Conservation (phyloP, 2,888 invertebrate species). For the Torymus tubicola region DNA sequence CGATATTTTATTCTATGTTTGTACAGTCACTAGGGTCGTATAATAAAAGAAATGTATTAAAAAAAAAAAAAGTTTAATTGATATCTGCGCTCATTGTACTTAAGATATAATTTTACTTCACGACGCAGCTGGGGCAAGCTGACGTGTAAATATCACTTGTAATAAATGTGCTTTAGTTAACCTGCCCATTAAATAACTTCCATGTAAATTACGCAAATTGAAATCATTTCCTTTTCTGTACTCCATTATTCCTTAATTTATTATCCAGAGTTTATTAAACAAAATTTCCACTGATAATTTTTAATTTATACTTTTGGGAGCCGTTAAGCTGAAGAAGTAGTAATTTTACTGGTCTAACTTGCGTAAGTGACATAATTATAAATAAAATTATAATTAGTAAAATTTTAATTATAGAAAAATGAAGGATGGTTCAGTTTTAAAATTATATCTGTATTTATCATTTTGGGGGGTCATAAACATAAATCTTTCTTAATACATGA, state of each 20-base stretch:
- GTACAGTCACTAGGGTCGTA: constrained; percentile 58
- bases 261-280: not conserved
- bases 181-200: constrained; percentile 53
- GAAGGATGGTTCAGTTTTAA: too few relatives aligned
- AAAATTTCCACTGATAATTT: too few relatives aligned
- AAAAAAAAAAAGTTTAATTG: constrained; percentile 33
- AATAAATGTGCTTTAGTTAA: constrained; percentile 59
- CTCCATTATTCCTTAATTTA: not conserved
- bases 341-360: too few relatives aligned
- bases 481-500: too few relatives aligned
- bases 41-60: constrained; percentile 49
- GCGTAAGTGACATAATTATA: too few relatives aligned
- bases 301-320: too few relatives aligned
- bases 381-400: too few relatives aligned
- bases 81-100: constrained; percentile 54
- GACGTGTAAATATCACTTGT: constrained; percentile 57
- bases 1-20: constrained; percentile 57
- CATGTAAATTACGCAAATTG: not conserved
- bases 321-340: too few relatives aligned
- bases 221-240: constrained; percentile 19
- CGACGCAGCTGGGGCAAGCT: constrained; percentile 52
- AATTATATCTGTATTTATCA: not conserved
- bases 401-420: too few relatives aligned
- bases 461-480: too few relatives aligned
- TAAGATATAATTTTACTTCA: constrained; percentile 37